Evolutionary conservation across 2,888 invertebrate genomes (phyloP), one percentile per base, ranked within the genome.

Genomic region (Lysandra bellargus): DNA sequence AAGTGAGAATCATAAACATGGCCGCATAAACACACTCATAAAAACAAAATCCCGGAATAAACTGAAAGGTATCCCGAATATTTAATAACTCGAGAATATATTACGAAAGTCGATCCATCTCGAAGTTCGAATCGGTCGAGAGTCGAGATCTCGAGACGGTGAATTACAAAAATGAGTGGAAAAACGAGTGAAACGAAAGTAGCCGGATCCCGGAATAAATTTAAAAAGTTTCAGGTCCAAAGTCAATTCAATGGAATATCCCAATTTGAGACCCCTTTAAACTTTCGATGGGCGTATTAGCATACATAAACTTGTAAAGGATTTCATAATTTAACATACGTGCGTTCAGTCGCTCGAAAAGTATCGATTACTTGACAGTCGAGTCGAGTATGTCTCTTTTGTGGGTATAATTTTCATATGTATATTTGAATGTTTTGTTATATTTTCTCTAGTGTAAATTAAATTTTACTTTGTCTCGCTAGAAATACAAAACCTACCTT

Each of bases 211-310:
- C 78, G 81, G 84, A 83, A 84, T 84, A 84, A 84, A 83, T 84
- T 83, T 83, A 81, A 82, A 57, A 84, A 84, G 82, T 82, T 84
- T 83, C 82, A 81, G 80, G 81, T 80, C 80, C 82, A 80, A 79
- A 83, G 81, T 80, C 83, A 80, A 83, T 83, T 84, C 83, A 83
- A 84, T 83, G 80, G 82, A 83, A 84, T 83, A 84, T 81, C 81
- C 81, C 81, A 82, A 81, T 83, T 83, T 82, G 80, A 81, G 78
- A 80, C 57, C 76, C 76, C 76, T 76, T 57, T 76, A 76, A 57
- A 76, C 76, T 76, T 76, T 30, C 30, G 57, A 76, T 76, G 76
- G 76, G 53, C 33, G 17, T 76, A 57, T 76, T 76, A 76, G 76
- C 76, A 76, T 76, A 23, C 75, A 76, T 76, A 33, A 76, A 76